Conservation (phyloP, 2,797 vertebrate species). For the Sebastes variabilis region DNA sequence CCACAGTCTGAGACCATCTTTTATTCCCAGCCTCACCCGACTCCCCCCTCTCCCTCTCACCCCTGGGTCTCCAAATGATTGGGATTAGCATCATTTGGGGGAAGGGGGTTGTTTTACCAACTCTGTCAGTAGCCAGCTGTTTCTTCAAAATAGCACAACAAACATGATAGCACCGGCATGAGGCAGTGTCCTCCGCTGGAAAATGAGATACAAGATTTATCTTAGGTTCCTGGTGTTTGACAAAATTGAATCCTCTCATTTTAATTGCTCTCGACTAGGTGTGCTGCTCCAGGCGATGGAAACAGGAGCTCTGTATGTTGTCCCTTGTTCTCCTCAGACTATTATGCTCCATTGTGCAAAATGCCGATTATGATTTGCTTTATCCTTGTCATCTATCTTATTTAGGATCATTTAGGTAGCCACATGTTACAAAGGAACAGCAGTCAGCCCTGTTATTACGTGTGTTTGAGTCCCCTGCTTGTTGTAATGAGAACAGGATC, state of each 20-base stretch:
- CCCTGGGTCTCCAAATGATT: constrained; percentile 66
- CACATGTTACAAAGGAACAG: constrained; percentile 80
- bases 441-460: constrained; percentile 71
- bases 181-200: constrained; percentile 78
- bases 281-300: constrained; percentile 78
- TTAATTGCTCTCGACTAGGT: constrained; percentile 86
- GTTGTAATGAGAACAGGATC: constrained; percentile 72
- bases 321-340: constrained; percentile 72
- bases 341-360: constrained; percentile 80
- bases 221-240: constrained; percentile 84
- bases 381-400: constrained; percentile 81
- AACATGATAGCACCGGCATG: constrained; percentile 70
- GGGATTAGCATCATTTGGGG: constrained; percentile 72
- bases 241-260: constrained; percentile 88
- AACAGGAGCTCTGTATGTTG: constrained; percentile 70
- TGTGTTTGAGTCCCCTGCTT: constrained; percentile 71
- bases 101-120: constrained; percentile 60
- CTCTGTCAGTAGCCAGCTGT: constrained; percentile 76
- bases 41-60: constrained; percentile 35
- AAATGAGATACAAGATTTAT: constrained; percentile 85
- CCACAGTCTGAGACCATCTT: constrained; percentile 49
- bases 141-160: constrained; percentile 80
- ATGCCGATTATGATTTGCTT: constrained; percentile 80
- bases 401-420: constrained; percentile 80
- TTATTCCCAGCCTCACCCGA: constrained; percentile 44